Evolutionary conservation across 2,113 vertebrate species (phyloP).

Genomic region (Nothocercus julius): DNA sequence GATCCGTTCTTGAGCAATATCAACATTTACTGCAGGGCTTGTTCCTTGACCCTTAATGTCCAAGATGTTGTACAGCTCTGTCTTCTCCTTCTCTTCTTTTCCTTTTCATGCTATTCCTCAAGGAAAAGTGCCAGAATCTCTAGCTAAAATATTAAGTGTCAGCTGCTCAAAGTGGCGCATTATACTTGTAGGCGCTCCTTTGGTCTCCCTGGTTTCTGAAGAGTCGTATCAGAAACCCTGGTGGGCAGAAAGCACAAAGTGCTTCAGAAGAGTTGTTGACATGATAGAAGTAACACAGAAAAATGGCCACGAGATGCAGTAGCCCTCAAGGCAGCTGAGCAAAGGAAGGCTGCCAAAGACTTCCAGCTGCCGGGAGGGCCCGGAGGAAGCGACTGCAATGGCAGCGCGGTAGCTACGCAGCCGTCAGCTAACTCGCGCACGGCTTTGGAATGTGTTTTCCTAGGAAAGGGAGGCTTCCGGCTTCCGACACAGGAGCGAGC

Average conservation of each 20-base stretch:
- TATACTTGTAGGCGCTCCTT: background rate
- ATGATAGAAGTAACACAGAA: background rate
- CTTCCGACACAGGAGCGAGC: background rate
- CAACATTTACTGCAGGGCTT: background rate
- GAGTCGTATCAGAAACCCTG: background rate
- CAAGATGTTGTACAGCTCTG: background rate
- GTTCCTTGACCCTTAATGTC: background rate
- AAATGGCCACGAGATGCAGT: background rate
- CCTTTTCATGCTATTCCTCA: background rate
- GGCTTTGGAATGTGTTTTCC: background rate
- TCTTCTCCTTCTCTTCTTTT: background rate
- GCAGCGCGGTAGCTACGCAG: background rate
- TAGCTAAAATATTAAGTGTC: background rate
- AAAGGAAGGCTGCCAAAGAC: background rate
- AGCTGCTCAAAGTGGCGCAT: background rate
- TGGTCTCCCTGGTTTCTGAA: background rate
- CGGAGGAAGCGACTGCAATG: background rate
- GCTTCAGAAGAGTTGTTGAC: background rate
- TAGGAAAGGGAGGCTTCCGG: background rate
- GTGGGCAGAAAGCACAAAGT: background rate
- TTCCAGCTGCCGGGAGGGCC: background rate
- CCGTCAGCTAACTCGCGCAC: background rate
- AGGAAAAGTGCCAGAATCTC: background rate
- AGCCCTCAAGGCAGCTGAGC: background rate
- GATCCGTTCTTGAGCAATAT: background rate